Base-by-base conservation (phyloP, 1,140 invertebrate species). In the Aphaenogaster rudis region DNA sequence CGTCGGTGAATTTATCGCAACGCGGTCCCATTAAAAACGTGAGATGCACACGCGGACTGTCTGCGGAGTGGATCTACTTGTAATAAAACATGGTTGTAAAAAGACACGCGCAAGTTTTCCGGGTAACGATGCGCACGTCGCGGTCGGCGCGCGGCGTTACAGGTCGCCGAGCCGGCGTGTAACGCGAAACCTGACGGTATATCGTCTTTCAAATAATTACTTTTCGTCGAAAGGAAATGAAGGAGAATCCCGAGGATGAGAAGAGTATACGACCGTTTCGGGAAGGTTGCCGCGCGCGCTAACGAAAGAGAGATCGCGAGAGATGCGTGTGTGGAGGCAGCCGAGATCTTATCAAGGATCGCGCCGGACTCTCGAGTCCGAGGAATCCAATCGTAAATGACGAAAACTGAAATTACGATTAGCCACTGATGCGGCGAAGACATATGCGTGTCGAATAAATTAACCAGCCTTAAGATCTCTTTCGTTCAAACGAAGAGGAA, bases 151-250 rank as follows among this genome's bases (percentile, higher is more conserved):
- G 13, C 11, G 61, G 45, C 28, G 33, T 66, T 64, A n/a, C 45
- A 48, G 50, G 33, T 48, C 28, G 81, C 59, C 69, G 42, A 39
- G 52, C 36, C 57, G 57, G 85, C 57, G 45, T 71, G 88, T 89
- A 77, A 88, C 45, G 63, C 88, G 50, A 85, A 59, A 48, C 69
- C 42, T 39, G 57, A 36, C 42, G 59, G 67, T 82, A 82, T 76
- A 84, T 72, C 84, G 76, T 82, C 63, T 77, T 64, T 67, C 61
- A 33, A 54, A 90, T 81, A 89, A 90, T 90, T 89, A 81, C 88
- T 87, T 86, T 66, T 42, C 48, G 39, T 82, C 39, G 84, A 81
- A 87, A 80, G 76, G 71, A 87, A 89, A 80, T 81, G 48, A 89
- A 74, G 66, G 66, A 81, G 82, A 52, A 80, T 86, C 36, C 21